A percentile compares a stretch with the other conserved stretches of the same genome.
Evolutionary conservation across 2,888 invertebrate genomes (phyloP).

Genomic region (Meiosimyza decipiens): DNA sequence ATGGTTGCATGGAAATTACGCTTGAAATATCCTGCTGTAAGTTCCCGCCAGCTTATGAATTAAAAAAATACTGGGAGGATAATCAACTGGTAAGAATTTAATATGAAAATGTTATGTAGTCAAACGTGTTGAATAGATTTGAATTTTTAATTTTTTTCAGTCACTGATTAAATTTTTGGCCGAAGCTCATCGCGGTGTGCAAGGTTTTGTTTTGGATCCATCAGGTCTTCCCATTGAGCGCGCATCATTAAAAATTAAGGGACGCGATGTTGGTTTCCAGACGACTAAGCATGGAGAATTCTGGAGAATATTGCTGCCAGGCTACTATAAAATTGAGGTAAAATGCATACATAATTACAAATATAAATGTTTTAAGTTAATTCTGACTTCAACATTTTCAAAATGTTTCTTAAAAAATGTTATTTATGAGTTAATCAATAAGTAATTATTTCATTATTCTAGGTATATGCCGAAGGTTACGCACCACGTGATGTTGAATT

Average conservation of each 20-base stretch:
- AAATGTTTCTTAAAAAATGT: slow-evolving; percentile 5
- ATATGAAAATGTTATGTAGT: neutral
- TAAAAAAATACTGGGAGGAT: slow-evolving; percentile 88
- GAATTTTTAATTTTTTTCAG: slow-evolving; percentile 67
- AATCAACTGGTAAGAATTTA: slow-evolving; percentile 78
- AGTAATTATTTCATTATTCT: slow-evolving; percentile 36
- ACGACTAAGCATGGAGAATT: slow-evolving; percentile 93
- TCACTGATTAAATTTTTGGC: slow-evolving; percentile 84
- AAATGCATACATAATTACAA: slow-evolving; percentile 39
- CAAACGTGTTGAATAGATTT: neutral
- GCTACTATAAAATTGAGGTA: slow-evolving; percentile 86
- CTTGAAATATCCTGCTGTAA: slow-evolving; percentile 95
- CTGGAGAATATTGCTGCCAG: slow-evolving; percentile 91
- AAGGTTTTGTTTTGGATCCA: slow-evolving; percentile 86
- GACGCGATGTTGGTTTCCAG: slow-evolving; percentile 85
- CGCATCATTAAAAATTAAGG: slow-evolving; percentile 81
- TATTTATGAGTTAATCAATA: neutral
- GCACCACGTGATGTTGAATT: slow-evolving; percentile 87
- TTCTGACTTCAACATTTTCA: neutral
- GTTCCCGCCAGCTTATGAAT: slow-evolving; percentile 83
- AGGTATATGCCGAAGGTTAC: slow-evolving; percentile 88
- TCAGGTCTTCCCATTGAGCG: slow-evolving; percentile 82
- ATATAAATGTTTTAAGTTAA: too few relatives aligned
- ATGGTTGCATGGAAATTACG: slow-evolving; percentile 95
- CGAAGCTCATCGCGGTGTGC: slow-evolving; percentile 89